phyloP scores from a whole-genome alignment of 2,797 vertebrate genomes.

The Coreius guichenoti region DNA sequence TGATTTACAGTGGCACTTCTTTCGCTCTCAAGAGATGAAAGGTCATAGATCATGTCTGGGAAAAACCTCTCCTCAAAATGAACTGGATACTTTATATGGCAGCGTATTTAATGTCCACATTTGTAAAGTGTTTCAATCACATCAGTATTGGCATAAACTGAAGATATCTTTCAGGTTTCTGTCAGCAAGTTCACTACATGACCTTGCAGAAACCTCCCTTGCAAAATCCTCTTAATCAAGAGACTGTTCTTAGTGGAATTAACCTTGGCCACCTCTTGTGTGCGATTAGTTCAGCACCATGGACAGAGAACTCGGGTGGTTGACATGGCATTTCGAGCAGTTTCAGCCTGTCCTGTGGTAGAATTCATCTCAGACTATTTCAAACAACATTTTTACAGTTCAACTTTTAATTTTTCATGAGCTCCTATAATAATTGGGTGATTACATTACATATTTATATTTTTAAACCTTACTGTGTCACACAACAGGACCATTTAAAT shows the following conservation, averaged over 20 bases:
- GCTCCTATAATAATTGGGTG: not conserved
- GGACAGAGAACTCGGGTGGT: slow-evolving; percentile 55
- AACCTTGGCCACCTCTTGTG: slow-evolving; percentile 19
- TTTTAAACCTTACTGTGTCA: not conserved
- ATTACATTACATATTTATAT: not conserved
- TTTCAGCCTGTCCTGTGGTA: not conserved
- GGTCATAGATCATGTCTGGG: slow-evolving; percentile 2
- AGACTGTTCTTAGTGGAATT: slow-evolving; percentile 43
- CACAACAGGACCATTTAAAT: not conserved
- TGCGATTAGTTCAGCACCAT: slow-evolving; percentile 62
- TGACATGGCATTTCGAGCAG: not conserved
- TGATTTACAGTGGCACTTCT: slow-evolving; percentile 41
- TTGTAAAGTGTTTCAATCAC: not conserved
- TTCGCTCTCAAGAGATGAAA: not conserved
- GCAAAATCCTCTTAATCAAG: slow-evolving; percentile 52
- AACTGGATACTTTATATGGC: not conserved
- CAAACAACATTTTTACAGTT: not conserved
- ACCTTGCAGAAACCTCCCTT: slow-evolving; percentile 49
- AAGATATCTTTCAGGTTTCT: not conserved
- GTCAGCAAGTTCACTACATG: slow-evolving; percentile 28
- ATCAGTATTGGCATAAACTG: not conserved
- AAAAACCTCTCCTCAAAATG: not conserved
- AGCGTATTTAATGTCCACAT: not conserved
- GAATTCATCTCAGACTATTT: not conserved
- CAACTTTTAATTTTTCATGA: not conserved